Evolutionary conservation across 2,113 vertebrate genomes (phyloP).

Genomic region (Pachycephala philippinensis): DNA sequence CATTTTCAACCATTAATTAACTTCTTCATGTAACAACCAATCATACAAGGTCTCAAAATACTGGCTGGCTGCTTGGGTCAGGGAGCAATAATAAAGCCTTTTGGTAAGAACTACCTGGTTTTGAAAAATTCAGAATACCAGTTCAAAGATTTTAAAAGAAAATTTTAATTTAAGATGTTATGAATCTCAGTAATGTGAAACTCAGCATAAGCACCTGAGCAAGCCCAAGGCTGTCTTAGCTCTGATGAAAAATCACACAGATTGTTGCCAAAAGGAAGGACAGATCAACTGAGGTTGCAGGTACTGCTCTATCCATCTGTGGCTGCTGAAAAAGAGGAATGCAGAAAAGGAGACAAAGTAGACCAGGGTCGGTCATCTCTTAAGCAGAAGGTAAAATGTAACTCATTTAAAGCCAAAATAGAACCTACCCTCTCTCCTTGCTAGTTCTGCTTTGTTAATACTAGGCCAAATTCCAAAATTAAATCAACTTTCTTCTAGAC

Average conservation of each 20-base stretch:
- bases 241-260: neutral
- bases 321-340: neutral
- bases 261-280: neutral
- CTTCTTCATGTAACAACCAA: neutral
- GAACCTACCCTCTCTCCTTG: neutral
- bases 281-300: neutral
- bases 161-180: neutral
- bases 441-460: neutral
- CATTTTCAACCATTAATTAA: neutral
- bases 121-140: neutral
- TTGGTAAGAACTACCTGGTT: neutral
- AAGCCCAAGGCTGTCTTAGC: neutral
- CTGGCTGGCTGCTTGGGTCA: neutral
- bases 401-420: neutral
- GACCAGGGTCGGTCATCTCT: neutral
- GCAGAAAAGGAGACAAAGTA: neutral
- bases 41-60: neutral
- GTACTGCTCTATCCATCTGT: neutral
- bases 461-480: neutral
- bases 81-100: neutral
- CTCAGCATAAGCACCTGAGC: neutral
- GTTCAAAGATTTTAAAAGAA: neutral
- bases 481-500: neutral
- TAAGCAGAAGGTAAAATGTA: neutral
- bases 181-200: neutral